Base-by-base conservation (phyloP, 2,113 vertebrate genomes). In the Thalassarche chlororhynchos region DNA sequence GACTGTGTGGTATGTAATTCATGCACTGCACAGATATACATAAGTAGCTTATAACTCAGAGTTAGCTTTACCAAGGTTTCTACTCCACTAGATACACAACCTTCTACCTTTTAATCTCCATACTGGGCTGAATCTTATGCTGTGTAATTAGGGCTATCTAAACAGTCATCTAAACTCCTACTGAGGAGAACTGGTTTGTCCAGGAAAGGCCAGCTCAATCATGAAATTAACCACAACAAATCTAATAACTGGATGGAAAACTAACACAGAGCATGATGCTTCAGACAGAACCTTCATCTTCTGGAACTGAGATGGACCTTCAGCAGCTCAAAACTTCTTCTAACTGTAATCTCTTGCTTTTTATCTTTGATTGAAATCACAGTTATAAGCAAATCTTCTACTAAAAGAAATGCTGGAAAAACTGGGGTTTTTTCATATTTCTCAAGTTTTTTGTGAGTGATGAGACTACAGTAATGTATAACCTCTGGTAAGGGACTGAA, bases 111-210 rank as follows among this genome's bases (percentile, higher is more conserved):
- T 74, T 90, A 76, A 91, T 96, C 70, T 87, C 61, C 61, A 55
- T 12, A 66, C 17, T 26, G 14, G 40, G 34, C 66, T 93, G 44
- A 87, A 87, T 62, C 49, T 70, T 88, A 65, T 2, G 18, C 34
- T 90, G 66, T 77, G 54, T 66, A 88, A 95, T 94, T 83, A 94
- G 40, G 49, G 57, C 23, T 97, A 97, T 97, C 96, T 96, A 84
- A 97, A 90, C 49, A 95, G 79, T 36, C 87, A 97, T 97, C 95
- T 97, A 29, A 95, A 93, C 75, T 97, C 70, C 66, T 88, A 18
- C 87, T 80, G 54, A 81, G 70, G 15, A 84, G 82, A 97, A 97
- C 97, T 92, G 87, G 97, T 97, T 97, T 90, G 87, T 93, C 90
- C 92, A 95, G 97, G 66, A 89, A 95, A 93, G 64, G 82, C 62